phyloP scores from a whole-genome alignment of 2,797 vertebrate species.

The Phylloscopus collybita region DNA sequence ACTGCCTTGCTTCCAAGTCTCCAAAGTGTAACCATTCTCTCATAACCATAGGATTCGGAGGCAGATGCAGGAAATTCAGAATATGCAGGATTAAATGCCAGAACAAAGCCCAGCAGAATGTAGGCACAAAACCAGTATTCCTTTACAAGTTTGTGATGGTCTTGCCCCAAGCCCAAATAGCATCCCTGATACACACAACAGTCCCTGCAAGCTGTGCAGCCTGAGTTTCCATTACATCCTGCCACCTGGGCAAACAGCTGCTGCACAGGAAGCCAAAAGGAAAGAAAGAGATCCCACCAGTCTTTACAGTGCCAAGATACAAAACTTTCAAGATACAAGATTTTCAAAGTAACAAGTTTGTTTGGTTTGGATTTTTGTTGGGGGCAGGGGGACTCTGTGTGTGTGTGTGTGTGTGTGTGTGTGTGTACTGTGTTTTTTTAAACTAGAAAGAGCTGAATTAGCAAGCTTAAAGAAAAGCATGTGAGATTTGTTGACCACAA shows the following conservation, averaged over 20 bases:
- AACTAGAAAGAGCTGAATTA: background rate
- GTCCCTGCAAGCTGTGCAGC: background rate
- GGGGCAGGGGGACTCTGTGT: rapidly evolving
- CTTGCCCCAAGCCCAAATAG: background rate
- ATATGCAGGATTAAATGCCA: background rate
- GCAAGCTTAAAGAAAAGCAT: background rate
- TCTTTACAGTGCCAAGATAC: background rate
- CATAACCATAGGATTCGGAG: background rate
- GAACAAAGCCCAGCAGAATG: background rate
- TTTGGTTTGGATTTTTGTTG: background rate
- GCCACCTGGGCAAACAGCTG: slow-evolving; percentile 45
- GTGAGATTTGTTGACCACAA: background rate
- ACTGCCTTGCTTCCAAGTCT: background rate
- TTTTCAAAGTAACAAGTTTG: background rate
- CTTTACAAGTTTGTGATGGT: background rate
- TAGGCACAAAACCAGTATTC: background rate
- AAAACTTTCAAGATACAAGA: background rate
- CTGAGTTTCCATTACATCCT: slow-evolving; percentile 30
- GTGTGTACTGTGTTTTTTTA: background rate
- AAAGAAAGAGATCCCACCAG: background rate
- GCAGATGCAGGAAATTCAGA: background rate
- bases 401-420: no score
- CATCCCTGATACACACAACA: background rate
- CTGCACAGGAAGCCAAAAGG: slow-evolving; percentile 15
- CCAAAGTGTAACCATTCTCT: background rate